Percentiles rank a stretch among this genome's conserved stretches.
phyloP scores from a whole-genome alignment of 2,113 vertebrate species.

The Hylia prasina region DNA sequence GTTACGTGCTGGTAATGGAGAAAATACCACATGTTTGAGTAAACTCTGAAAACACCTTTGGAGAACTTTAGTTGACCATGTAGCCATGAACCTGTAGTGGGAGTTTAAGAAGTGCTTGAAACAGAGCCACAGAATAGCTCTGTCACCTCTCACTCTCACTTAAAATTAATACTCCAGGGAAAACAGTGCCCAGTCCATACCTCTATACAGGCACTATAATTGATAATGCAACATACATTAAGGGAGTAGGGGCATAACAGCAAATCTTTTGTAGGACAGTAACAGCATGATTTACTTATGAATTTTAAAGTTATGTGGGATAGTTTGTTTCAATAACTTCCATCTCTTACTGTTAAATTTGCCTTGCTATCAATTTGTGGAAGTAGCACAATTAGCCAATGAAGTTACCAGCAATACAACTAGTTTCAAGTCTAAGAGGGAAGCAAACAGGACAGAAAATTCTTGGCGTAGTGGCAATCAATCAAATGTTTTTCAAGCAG shows the following conservation, averaged over 20 bases:
- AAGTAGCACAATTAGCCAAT: neutral
- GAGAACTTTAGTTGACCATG: neutral
- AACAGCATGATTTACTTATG: neutral
- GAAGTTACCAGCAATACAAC: neutral
- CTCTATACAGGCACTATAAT: neutral
- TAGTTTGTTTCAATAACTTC: neutral
- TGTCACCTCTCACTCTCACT: neutral
- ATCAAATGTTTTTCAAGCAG: neutral
- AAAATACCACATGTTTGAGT: neutral
- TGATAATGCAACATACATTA: neutral
- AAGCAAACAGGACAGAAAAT: neutral
- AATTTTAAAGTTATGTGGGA: neutral
- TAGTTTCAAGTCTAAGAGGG: neutral
- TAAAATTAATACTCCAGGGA: neutral
- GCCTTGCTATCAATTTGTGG: neutral
- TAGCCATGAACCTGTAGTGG: neutral
- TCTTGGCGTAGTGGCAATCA: neutral
- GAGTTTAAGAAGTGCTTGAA: neutral
- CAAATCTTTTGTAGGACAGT: neutral
- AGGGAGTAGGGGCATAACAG: neutral
- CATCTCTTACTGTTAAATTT: neutral
- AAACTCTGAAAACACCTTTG: neutral
- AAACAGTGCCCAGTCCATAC: neutral
- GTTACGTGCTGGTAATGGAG: neutral
- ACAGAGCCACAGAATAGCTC: neutral